A percentile compares a stretch with the other conserved stretches of the same genome.
Evolutionary conservation across 2,113 vertebrate species (phyloP).

Genomic region (Nicator chloris): DNA sequence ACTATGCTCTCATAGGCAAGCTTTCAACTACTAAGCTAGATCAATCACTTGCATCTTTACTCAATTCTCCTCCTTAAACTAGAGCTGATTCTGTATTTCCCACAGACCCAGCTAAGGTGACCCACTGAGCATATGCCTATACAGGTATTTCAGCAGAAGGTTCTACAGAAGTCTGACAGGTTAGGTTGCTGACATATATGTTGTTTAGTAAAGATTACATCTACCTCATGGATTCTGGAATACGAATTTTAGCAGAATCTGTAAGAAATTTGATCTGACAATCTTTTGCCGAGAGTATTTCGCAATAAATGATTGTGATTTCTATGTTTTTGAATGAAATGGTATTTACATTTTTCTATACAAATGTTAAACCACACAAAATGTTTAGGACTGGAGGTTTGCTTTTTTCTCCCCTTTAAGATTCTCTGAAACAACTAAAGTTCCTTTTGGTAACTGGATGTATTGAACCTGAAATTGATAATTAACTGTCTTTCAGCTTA

Average conservation of each 20-base stretch:
- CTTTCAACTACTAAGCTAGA: not conserved
- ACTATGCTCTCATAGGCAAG: not conserved
- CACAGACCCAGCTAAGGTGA: not conserved
- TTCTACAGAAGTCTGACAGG: not conserved
- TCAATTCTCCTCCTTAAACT: not conserved
- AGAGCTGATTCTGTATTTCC: not conserved
- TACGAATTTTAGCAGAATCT: not conserved
- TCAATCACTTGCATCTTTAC: not conserved
- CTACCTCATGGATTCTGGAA: not conserved
- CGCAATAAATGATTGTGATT: not conserved
- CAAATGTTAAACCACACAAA: not conserved
- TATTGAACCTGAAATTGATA: constrained; percentile 82
- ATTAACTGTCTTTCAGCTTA: constrained; percentile 81
- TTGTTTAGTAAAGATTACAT: not conserved
- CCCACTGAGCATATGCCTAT: not conserved
- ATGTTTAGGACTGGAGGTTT: not conserved
- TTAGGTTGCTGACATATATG: not conserved
- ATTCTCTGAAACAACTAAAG: constrained; percentile 53
- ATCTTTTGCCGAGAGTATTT: not conserved
- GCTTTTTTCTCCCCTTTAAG: not conserved
- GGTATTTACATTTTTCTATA: not conserved
- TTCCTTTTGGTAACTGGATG: constrained; percentile 79
- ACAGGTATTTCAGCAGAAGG: not conserved
- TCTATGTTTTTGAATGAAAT: not conserved
- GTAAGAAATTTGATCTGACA: not conserved